Base-by-base conservation (phyloP, 2,797 vertebrate species). In the Sebastiscus albofasciatus region DNA sequence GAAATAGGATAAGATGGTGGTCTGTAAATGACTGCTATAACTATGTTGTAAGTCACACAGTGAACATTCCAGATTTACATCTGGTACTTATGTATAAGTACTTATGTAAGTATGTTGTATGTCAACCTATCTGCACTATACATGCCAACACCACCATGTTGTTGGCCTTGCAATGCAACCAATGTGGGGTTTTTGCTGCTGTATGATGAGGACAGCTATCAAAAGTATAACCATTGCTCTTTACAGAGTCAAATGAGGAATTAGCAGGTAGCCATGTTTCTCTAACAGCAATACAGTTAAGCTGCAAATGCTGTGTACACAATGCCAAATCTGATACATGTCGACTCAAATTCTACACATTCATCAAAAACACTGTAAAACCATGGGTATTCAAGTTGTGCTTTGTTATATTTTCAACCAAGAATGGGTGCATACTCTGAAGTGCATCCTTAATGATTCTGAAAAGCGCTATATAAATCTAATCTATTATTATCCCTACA, bases 241-340 rank as follows among this genome's bases (percentile, higher is more conserved):
- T 36, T 8, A 72, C 16, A 4, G 5, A 29, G 10, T 75, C 14
- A 3, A 59, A 59, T 42, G 13, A 14, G 14, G 49, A 70, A 0
- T 3, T 12, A 11, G 11, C 46, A 64, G 49, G 1, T 3, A 71
- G 29, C 72, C 72, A 81, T 66, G 67, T 76, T 69, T 80, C 49
- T 64, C 59, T 69, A 16, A 75, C 26, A 75, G 49, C 66, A 69
- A 75, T 80, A 64, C 72, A 70, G 49, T 80, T 62, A 80, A 27
- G 58, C 22, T 67, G 64, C 29, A 60, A 60, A 60, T 67, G 64
- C 55, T 80, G 29, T 27, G 42, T 73, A 12, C 77, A 68, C 9
- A 14, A 4, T 7, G 52, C 33, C 20, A 79, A 65, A 65, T 65
- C 68, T 10, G 33, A 0, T 6, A 73, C 22, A 46, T 79, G 54